phyloP scores from a whole-genome alignment of 1,140 invertebrate species.

The Tetraneura akinire region DNA sequence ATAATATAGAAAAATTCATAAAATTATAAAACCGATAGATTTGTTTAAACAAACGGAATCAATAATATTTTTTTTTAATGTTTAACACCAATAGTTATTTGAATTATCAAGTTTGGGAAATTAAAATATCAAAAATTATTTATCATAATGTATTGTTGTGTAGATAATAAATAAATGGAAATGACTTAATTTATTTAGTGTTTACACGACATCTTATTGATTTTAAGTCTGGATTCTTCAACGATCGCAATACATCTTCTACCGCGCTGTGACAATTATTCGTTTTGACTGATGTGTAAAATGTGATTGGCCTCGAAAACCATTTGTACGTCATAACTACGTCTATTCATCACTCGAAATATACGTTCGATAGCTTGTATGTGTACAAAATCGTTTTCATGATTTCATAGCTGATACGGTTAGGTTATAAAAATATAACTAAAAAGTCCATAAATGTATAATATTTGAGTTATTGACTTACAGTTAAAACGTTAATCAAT shows the following conservation, averaged over 20 bases:
- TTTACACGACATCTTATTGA: neutral
- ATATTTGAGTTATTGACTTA: neutral
- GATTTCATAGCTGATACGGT: neutral
- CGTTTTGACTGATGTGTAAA: constrained; percentile 14
- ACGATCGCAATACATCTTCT: neutral
- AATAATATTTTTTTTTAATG: no score
- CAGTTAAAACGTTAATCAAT: neutral
- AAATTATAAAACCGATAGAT: no score
- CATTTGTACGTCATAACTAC: constrained; percentile 23
- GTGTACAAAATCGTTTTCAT: neutral
- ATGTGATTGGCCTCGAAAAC: constrained; percentile 7
- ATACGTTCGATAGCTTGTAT: constrained; percentile 4
- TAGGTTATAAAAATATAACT: neutral
- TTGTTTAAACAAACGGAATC: neutral
- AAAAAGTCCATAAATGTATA: no score
- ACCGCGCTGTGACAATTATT: constrained; percentile 2
- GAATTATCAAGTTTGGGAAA: no score
- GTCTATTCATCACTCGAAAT: constrained; percentile 28
- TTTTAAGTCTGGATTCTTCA: neutral
- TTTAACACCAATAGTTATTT: no score
- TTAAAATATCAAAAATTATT: no score
- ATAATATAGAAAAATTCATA: no score
- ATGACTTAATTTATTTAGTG: no score
- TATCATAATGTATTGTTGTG: no score
- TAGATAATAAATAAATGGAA: no score